These are phyloP conservation scores for Pogonognathellus flavescens DNA, from an alignment of 1,140 invertebrate genomes.

Conservation along the genomic window DNA sequence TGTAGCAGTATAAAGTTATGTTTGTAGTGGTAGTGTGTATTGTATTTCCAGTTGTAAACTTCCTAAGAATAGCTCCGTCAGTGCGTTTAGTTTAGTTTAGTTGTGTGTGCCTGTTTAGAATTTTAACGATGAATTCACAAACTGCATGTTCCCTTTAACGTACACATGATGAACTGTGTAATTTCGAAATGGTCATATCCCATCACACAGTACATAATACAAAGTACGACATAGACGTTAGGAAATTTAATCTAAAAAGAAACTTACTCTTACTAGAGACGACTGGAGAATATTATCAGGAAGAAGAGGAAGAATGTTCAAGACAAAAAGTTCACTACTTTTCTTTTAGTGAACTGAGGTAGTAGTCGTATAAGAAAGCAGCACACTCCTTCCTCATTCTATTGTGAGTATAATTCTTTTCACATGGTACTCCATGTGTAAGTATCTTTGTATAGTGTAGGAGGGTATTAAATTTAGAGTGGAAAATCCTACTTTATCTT, in stretches of 20 bases:
- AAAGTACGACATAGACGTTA: not conserved
- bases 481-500: constrained; percentile 43
- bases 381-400: not conserved
- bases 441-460: not conserved
- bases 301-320: constrained; percentile 1
- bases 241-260: constrained; percentile 33
- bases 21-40: constrained; percentile 16
- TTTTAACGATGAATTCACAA: constrained; percentile 51
- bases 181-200: not conserved
- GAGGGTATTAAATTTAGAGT: constrained; percentile 19
- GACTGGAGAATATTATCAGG: constrained; percentile 30
- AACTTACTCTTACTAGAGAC: constrained; percentile 1
- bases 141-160: not conserved
- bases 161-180: constrained; percentile 22
- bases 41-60: constrained; percentile 21
- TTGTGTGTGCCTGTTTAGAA: not conserved
- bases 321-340: constrained; percentile 6
- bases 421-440: not conserved
- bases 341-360: constrained; percentile 9
- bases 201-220: not conserved
- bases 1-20: not conserved
- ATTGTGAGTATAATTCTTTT: not conserved
- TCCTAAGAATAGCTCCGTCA: constrained; percentile 31
- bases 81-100: constrained; percentile 34
- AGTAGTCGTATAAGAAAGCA: not conserved